Conservation (phyloP, 1,140 invertebrate species). For the Parapsyche elsis region DNA sequence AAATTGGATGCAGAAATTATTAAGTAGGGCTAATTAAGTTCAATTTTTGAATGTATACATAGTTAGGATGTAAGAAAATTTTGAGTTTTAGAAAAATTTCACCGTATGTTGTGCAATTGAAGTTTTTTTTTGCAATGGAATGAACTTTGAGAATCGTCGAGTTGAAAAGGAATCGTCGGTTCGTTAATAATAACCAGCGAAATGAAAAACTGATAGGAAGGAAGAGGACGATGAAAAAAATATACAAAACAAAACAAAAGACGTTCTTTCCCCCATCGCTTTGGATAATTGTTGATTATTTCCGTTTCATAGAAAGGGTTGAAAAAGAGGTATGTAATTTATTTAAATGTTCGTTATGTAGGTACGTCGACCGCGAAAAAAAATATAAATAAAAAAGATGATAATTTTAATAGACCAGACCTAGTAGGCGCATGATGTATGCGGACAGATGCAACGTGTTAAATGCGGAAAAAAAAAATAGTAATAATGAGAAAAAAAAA, state of each 20-base stretch:
- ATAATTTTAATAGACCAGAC: constrained; percentile 41
- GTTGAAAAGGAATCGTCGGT: background rate
- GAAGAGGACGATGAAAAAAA: background rate
- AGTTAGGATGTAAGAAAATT: no score
- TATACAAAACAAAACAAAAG: constrained; percentile 42
- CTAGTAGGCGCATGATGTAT: constrained; percentile 28
- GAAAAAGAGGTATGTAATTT: constrained; percentile 47
- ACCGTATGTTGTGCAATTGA: no score
- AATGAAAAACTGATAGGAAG: constrained; percentile 9
- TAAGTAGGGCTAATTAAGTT: no score
- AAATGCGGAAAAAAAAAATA: constrained; percentile 25
- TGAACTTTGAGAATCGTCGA: background rate
- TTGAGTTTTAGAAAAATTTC: no score
- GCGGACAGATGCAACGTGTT: constrained; percentile 36
- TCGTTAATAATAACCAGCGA: constrained; percentile 22
- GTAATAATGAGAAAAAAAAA: background rate
- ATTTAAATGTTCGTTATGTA: constrained; percentile 47
- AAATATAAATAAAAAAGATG: constrained; percentile 33
- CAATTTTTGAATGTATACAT: no score
- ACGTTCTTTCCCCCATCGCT: constrained; percentile 25
- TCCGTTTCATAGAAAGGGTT: constrained; percentile 52
- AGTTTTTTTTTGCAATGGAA: no score
- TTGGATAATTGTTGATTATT: constrained; percentile 52
- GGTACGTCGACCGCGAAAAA: constrained; percentile 8
- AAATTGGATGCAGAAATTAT: no score